Evolutionary conservation across 2,888 invertebrate species (phyloP), one percentile per base, ranked within the genome.

Genomic region (Dioctria linearis): DNA sequence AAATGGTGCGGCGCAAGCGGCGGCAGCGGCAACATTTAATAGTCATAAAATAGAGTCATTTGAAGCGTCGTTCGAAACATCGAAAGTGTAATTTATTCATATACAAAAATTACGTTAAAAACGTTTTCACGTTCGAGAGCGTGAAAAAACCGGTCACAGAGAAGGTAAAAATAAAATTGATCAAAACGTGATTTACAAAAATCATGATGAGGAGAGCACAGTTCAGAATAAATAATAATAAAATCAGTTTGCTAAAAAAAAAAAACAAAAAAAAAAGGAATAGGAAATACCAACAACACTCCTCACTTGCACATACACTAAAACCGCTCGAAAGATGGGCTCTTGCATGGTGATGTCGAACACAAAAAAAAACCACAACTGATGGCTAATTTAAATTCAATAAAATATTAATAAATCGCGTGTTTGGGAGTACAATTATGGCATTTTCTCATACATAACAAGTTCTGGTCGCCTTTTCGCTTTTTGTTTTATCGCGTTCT

Each of bases 351-450:
- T 59, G 37, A 59, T 6, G 75, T 13, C 59, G 67, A 75, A 42
- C 42, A 59, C n/a, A 43, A 43, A 61, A 43, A 43, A 61, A 25
- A 25, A 25, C 25, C 25, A 25, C 25, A 2, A n/a, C 43, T 40
- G 25, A 25, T 42, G 43, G 61, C 75, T 71, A 57, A 75, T 75
- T 75, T 75, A 75, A 75, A 75, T 75, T 75, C 75, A 75, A 75
- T 75, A 75, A 75, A 61, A 75, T 75, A 75, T 75, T 75, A 75
- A 75, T 75, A 75, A 75, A 75, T 75, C 75, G 75, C 59, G 59
- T 75, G 61, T 73, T 73, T 39, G 57, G 57, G 57, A 73, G 73
- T 61, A 61, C 61, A 75, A 75, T 75, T 75, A 75, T 75, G 75
- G 75, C 59, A 59, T 75, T 75, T 59, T 75, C 59, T 57, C 61